These are phyloP conservation scores for Anoplophora glabripennis DNA, from an alignment of 1,140 invertebrate species.

Conservation along the genomic window DNA sequence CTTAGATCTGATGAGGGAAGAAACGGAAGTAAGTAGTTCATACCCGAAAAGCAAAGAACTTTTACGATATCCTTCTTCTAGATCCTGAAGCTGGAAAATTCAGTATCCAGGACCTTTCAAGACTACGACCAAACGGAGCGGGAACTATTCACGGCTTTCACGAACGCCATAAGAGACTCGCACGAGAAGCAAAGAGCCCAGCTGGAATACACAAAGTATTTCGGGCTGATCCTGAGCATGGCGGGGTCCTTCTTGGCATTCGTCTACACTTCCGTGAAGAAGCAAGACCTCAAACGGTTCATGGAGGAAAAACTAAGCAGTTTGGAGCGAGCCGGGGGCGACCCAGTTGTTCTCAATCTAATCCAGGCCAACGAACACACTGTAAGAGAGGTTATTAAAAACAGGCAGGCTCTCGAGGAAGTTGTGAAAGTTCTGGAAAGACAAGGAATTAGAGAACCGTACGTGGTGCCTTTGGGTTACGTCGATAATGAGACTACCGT, in stretches of 20 bases:
- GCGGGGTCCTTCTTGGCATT: constrained; percentile 59
- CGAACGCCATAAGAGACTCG: constrained; percentile 62
- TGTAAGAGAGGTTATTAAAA: constrained; percentile 8
- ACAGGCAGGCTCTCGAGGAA: neutral
- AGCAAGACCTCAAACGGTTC: constrained; percentile 43
- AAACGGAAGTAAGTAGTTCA: constrained; percentile 37
- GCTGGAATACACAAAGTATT: constrained; percentile 71
- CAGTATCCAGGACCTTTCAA: constrained; percentile 34
- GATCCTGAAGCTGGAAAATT: constrained; percentile 40
- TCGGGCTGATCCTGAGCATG: constrained; percentile 68
- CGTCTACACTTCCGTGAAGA: constrained; percentile 39
- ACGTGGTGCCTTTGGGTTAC: too few species aligned
- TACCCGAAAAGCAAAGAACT: neutral
- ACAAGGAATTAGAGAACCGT: neutral
- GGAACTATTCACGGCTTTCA: constrained; percentile 62
- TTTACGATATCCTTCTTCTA: constrained; percentile 19
- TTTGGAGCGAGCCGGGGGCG: neutral
- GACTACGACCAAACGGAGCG: constrained; percentile 56
- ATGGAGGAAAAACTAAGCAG: constrained; percentile 35
- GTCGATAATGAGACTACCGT: too few species aligned
- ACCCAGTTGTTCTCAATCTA: neutral
- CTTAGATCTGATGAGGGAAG: constrained; percentile 43
- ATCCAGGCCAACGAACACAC: constrained; percentile 10
- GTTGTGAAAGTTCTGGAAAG: neutral
- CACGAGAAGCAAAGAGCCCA: constrained; percentile 70